Evolutionary conservation across 2,888 invertebrate genomes (phyloP).

Genomic region (Xestobium rufovillosum): DNA sequence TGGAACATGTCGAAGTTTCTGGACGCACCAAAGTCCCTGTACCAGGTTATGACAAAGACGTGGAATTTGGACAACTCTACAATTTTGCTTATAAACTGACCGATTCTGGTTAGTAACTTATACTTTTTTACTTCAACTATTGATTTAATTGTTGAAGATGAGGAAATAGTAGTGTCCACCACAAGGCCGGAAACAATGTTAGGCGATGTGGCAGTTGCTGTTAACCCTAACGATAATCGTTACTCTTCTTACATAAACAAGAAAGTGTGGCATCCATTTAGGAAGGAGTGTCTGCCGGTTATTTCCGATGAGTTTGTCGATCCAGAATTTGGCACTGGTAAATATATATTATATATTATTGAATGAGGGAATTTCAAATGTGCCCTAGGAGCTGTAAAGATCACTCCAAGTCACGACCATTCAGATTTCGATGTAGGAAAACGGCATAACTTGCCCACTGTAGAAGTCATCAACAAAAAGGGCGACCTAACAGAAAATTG

Average conservation of each 20-base stretch:
- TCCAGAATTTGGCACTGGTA: conserved; percentile 89
- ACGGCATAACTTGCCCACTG: conserved; percentile 75
- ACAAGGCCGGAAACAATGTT: conserved; percentile 98
- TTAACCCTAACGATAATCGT: conserved; percentile 84
- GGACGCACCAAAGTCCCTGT: conserved; percentile 81
- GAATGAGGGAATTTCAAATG: conserved; percentile 1
- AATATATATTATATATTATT: conserved; percentile 19
- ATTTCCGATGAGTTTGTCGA: conserved; percentile 93
- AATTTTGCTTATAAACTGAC: conserved; percentile 86
- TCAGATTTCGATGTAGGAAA: conserved; percentile 95
- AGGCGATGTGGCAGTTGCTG: conserved; percentile 96
- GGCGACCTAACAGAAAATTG: conserved; percentile 79
- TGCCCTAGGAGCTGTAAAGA: conserved; percentile 84
- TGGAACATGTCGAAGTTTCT: conserved; percentile 85
- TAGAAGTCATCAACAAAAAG: conserved; percentile 85
- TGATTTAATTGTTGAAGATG: conserved; percentile 40
- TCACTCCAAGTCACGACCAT: conserved; percentile 96
- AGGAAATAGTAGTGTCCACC: conserved; percentile 89
- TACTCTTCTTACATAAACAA: conserved; percentile 75
- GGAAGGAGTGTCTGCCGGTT: conserved; percentile 74
- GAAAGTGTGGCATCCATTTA: conserved; percentile 80
- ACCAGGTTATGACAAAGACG: conserved; percentile 77
- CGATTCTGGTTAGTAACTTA: conserved; percentile 39
- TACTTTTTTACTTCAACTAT: conserved; percentile 3
- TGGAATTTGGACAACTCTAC: conserved; percentile 90